Evolutionary conservation across 2,888 invertebrate species (phyloP).

Genomic region (Incurvaria masculella): DNA sequence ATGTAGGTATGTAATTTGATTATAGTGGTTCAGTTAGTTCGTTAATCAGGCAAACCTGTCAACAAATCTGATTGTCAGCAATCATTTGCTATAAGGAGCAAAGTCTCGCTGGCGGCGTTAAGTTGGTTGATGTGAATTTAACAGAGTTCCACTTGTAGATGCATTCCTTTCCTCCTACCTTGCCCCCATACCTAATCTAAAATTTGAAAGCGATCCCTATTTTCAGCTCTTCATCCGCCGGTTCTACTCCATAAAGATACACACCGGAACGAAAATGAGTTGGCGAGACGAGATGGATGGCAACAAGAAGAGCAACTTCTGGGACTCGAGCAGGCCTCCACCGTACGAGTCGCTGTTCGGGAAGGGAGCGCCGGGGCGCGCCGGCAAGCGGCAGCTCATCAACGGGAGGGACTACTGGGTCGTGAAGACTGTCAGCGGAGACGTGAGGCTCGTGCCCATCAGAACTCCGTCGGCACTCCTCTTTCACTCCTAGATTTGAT

Average conservation of each 20-base stretch:
- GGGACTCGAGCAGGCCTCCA: slow-evolving; percentile 56
- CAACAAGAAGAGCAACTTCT: slow-evolving; percentile 15
- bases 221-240: slow-evolving; percentile 31
- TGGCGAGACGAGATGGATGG: slow-evolving; percentile 16
- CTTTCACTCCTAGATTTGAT: slow-evolving; percentile 59
- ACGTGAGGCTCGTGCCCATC: slow-evolving; percentile 67
- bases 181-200: too few species aligned
- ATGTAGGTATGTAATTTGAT: too few species aligned
- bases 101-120: too few species aligned
- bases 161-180: too few species aligned
- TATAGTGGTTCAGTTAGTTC: too few species aligned
- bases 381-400: slow-evolving; percentile 54
- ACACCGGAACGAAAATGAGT: slow-evolving; percentile 8
- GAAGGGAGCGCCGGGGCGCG: slow-evolving; percentile 28
- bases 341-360: slow-evolving; percentile 63
- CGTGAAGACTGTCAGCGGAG: slow-evolving; percentile 57
- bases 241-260: slow-evolving; percentile 21
- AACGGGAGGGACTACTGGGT: slow-evolving; percentile 79
- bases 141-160: too few species aligned
- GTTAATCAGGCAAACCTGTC: too few species aligned
- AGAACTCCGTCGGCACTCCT: slow-evolving; percentile 74
- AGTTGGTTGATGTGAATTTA: too few species aligned
- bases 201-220: not conserved
- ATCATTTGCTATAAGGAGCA: too few species aligned
- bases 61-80: too few species aligned